Conservation (phyloP, 2,113 vertebrate species). For the Aldabrachelys gigantea region DNA sequence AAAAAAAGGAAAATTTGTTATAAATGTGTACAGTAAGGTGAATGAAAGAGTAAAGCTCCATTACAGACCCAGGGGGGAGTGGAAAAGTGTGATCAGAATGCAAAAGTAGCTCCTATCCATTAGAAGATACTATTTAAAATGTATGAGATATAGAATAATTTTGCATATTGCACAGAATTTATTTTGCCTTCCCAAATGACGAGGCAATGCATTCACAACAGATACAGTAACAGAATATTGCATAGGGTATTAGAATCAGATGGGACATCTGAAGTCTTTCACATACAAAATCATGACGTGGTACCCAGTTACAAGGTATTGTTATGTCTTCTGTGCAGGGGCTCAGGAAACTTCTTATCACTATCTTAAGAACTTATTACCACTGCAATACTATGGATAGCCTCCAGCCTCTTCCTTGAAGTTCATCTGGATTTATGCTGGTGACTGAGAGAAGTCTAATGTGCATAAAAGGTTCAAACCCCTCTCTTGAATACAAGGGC, state of each 20-base stretch:
- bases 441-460: neutral
- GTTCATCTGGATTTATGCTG: neutral
- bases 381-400: neutral
- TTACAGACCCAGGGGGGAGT: conserved; percentile 5
- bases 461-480: neutral
- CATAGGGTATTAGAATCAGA: neutral
- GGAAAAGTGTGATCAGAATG: conserved; percentile 17
- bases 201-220: neutral
- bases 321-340: neutral
- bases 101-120: conserved; percentile 7
- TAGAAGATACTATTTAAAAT: conserved; percentile 38
- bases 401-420: neutral
- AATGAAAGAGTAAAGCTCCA: conserved; percentile 12
- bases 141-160: conserved; percentile 23
- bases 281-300: neutral
- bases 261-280: neutral
- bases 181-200: neutral
- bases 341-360: neutral
- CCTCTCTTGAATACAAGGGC: neutral
- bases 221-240: neutral
- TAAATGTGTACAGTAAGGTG: conserved; percentile 15
- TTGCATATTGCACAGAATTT: conserved; percentile 41
- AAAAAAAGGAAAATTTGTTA: conserved; percentile 25
- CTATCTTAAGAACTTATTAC: neutral
- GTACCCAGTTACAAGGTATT: neutral